These are phyloP conservation scores for Clupea harengus DNA, from an alignment of 2,113 vertebrate species.

Conservation along the genomic window DNA sequence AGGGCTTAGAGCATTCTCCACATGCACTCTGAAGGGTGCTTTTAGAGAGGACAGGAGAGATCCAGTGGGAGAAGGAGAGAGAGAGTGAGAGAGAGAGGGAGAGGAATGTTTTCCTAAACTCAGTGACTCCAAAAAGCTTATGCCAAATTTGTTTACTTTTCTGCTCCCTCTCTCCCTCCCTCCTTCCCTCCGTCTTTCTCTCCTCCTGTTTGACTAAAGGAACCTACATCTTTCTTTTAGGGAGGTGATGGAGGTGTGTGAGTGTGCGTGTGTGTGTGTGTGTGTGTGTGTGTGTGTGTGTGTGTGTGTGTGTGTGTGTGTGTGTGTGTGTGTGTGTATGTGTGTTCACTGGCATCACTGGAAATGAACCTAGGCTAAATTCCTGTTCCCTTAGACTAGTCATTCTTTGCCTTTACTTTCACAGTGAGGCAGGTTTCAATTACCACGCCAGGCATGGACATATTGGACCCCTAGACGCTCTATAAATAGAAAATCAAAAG, in stretches of 20 bases:
- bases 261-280: no score
- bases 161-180: conserved; percentile 38
- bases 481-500: not conserved
- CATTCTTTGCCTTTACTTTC: not conserved
- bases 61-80: not conserved
- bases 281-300: no score
- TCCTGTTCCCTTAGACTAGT: not conserved
- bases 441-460: not conserved
- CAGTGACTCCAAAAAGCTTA: conserved; percentile 65
- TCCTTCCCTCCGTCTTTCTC: conserved; percentile 15
- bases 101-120: conserved; percentile 78
- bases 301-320: no score
- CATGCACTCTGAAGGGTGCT: conserved; percentile 1
- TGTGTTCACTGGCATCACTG: not conserved
- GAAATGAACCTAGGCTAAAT: not conserved
- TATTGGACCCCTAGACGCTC: not conserved
- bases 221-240: not conserved
- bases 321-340: not conserved
- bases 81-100: conserved; percentile 36
- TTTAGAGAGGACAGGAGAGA: not conserved
- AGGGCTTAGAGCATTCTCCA: conserved; percentile 4
- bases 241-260: no score
- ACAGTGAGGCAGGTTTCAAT: not conserved
- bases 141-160: conserved; percentile 69
- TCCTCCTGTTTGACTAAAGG: not conserved